Evolutionary conservation across 2,113 vertebrate species (phyloP).

Genomic region (Tragelaphus imberbis): DNA sequence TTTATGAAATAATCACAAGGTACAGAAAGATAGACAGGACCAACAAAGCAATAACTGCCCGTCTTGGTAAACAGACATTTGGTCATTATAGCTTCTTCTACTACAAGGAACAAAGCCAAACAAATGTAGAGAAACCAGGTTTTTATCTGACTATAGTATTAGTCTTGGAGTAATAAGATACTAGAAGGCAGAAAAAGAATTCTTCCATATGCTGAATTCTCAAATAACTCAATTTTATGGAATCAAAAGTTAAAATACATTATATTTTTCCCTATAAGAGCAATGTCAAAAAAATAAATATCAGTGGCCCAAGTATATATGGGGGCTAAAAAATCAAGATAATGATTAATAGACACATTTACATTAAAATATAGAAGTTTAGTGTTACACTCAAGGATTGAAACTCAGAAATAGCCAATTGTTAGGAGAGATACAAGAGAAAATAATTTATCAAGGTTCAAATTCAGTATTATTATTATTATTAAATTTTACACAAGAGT

Average conservation of each 20-base stretch:
- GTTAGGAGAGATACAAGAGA: not conserved
- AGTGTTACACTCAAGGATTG: not conserved
- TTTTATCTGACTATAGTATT: slow-evolving; percentile 31
- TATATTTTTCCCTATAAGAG: not conserved
- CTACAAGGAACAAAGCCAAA: not conserved
- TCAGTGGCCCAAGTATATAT: not conserved
- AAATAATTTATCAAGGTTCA: slow-evolving; percentile 8
- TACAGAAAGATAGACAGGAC: slow-evolving; percentile 3
- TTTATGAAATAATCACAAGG: slow-evolving; percentile 12
- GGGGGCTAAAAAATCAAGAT: not conserved
- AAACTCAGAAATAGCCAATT: slow-evolving; percentile 4
- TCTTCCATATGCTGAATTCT: not conserved
- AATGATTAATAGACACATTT: not conserved
- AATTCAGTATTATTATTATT: not conserved
- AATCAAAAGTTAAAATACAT: not conserved
- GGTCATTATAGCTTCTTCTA: not conserved
- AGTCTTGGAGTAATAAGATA: not conserved
- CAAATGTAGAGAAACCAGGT: not conserved
- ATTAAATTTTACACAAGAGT: not conserved
- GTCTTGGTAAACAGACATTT: slow-evolving; percentile 24
- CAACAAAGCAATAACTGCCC: slow-evolving; percentile 5
- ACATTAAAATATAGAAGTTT: not conserved
- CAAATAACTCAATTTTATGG: not conserved
- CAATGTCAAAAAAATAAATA: slow-evolving; percentile 16
- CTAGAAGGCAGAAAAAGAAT: slow-evolving; percentile 21